phyloP scores from a whole-genome alignment of 1,140 invertebrate species.

The Bombus sylvicola region DNA sequence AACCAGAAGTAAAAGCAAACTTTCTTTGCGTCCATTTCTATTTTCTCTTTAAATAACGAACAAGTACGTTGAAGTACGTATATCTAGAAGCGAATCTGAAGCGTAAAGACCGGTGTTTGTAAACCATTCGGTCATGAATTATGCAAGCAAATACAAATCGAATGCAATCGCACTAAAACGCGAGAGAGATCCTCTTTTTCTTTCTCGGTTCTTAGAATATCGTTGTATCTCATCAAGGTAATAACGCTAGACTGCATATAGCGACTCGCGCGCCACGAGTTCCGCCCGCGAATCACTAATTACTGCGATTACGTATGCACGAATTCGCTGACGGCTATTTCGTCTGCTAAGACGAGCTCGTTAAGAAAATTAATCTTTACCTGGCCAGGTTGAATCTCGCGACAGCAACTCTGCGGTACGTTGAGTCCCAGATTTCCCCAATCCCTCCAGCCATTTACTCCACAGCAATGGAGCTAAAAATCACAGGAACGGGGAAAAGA shows the following conservation, averaged over 20 bases:
- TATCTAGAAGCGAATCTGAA: not conserved
- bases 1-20: not conserved
- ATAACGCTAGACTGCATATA: conserved; percentile 1
- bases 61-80: not conserved
- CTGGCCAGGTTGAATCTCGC: conserved; percentile 85
- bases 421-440: conserved; percentile 86
- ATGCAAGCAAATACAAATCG: not conserved
- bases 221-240: conserved; percentile 22
- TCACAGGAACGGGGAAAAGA: not conserved
- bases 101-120: not conserved
- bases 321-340: conserved; percentile 10
- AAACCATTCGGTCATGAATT: conserved; percentile 9
- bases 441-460: conserved; percentile 88
- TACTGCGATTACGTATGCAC: conserved; percentile 29
- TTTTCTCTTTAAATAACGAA: not conserved
- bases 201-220: not conserved
- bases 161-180: not conserved
- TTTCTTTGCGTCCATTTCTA: not conserved
- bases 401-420: conserved; percentile 91
- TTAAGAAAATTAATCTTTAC: conserved; percentile 71
- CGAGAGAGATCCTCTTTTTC: not conserved
- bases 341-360: conserved; percentile 14
- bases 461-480: conserved; percentile 91
- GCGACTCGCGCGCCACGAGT: not conserved
- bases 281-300: conserved; percentile 28